Evolutionary conservation across 2,888 invertebrate genomes (phyloP).

Genomic region (Cetonia aurata): DNA sequence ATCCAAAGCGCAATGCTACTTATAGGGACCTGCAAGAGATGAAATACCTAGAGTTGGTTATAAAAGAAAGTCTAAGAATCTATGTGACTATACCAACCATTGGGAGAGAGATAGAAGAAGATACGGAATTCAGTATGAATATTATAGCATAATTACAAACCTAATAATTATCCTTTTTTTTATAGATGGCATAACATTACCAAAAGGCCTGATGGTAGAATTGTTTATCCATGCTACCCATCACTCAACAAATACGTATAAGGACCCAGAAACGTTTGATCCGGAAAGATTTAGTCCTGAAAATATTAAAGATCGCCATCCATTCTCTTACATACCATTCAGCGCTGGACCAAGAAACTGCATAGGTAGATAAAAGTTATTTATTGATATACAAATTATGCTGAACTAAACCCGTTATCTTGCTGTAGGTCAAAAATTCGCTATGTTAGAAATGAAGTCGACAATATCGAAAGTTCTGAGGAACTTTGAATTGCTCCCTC

Average conservation of each 20-base stretch:
- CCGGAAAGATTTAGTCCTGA: constrained; percentile 65
- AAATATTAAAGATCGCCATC: constrained; percentile 57
- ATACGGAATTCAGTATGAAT: constrained; percentile 63
- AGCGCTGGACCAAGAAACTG: constrained; percentile 62
- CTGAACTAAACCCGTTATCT: background rate
- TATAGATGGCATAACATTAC: constrained; percentile 62
- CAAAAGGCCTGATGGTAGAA: constrained; percentile 63
- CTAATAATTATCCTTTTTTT: background rate
- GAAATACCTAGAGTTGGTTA: constrained; percentile 70
- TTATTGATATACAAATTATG: too few relatives aligned
- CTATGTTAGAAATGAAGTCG: constrained; percentile 69
- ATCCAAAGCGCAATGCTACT: constrained; percentile 54
- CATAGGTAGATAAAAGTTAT: constrained; percentile 53
- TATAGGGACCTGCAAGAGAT: constrained; percentile 63
- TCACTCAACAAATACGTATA: constrained; percentile 66
- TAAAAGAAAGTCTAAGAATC: constrained; percentile 70
- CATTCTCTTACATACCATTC: constrained; percentile 61
- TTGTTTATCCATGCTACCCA: constrained; percentile 66
- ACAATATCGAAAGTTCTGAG: constrained; percentile 67
- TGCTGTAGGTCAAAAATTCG: constrained; percentile 63
- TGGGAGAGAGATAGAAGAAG: constrained; percentile 65
- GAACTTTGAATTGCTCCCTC: constrained; percentile 59
- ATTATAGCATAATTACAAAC: background rate
- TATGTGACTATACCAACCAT: constrained; percentile 70
- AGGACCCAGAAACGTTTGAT: constrained; percentile 66